These are phyloP conservation scores for Erebia aethiops DNA, from an alignment of 2,888 invertebrate genomes.

Conservation along the genomic window DNA sequence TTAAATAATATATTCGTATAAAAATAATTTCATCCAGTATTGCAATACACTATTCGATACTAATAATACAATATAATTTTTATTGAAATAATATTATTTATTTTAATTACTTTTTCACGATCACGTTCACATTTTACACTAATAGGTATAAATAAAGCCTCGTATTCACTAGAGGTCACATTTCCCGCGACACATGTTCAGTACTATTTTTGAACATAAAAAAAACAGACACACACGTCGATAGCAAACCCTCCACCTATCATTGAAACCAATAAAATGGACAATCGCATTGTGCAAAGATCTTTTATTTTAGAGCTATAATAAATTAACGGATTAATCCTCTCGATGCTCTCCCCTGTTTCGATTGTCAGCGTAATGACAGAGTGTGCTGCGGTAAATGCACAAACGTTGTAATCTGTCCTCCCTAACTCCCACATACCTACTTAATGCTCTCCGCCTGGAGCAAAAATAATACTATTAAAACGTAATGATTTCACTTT, in stretches of 20 bases:
- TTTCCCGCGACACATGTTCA: too few relatives aligned
- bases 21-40: too few relatives aligned
- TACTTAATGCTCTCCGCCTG: constrained; percentile 11
- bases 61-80: neutral
- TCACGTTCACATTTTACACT: neutral
- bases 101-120: neutral
- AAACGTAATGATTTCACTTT: constrained; percentile 11
- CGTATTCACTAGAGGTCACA: too few relatives aligned
- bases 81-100: neutral
- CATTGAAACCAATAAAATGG: neutral
- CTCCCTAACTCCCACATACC: constrained; percentile 9
- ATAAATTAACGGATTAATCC: constrained; percentile 13
- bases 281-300: constrained; percentile 1
- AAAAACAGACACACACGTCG: neutral
- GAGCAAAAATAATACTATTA: constrained; percentile 19
- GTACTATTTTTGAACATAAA: too few relatives aligned
- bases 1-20: too few relatives aligned
- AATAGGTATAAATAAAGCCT: too few relatives aligned
- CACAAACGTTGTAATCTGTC: constrained; percentile 22
- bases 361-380: constrained; percentile 26
- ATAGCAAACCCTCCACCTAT: neutral
- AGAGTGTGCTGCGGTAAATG: constrained; percentile 17
- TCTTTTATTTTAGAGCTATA: constrained; percentile 1
- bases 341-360: constrained; percentile 4
- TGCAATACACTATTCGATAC: too few relatives aligned